phyloP scores from a whole-genome alignment of 2,888 invertebrate species.

The Andrena dorsata region DNA sequence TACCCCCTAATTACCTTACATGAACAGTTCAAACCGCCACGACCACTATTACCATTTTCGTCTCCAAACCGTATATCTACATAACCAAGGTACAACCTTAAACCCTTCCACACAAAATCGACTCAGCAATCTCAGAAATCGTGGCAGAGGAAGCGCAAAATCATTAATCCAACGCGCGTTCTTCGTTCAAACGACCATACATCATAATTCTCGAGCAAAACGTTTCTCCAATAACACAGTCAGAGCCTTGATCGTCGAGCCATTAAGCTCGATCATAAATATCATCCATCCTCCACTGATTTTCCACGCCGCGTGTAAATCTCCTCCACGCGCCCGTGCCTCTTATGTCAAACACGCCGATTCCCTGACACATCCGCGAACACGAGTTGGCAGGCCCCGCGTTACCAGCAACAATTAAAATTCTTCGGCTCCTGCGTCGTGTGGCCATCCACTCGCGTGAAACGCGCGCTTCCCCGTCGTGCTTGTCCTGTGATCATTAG shows the following conservation, averaged over 20 bases:
- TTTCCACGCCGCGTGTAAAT: neutral
- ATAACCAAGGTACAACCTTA: too few relatives aligned
- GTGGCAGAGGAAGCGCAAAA: too few relatives aligned
- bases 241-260: slow-evolving; percentile 3
- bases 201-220: slow-evolving; percentile 7
- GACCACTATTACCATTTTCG: too few relatives aligned
- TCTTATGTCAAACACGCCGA: neutral
- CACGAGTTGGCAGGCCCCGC: slow-evolving; percentile 59
- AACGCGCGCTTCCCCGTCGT: slow-evolving; percentile 11
- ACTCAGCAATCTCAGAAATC: too few relatives aligned
- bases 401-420: slow-evolving; percentile 53
- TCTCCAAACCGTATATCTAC: too few relatives aligned
- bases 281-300: neutral
- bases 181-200: neutral
- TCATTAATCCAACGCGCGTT: too few relatives aligned
- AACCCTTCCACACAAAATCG: too few relatives aligned
- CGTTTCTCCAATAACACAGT: neutral
- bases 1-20: too few relatives aligned
- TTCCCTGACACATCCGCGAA: slow-evolving; percentile 8
- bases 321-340: neutral
- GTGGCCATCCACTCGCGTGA: slow-evolving; percentile 26
- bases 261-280: neutral
- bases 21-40: too few relatives aligned
- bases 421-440: slow-evolving; percentile 40
- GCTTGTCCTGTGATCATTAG: neutral